phyloP scores from a whole-genome alignment of 53 echinoderm and acorn worm species.

The Stichopus horrens region DNA sequence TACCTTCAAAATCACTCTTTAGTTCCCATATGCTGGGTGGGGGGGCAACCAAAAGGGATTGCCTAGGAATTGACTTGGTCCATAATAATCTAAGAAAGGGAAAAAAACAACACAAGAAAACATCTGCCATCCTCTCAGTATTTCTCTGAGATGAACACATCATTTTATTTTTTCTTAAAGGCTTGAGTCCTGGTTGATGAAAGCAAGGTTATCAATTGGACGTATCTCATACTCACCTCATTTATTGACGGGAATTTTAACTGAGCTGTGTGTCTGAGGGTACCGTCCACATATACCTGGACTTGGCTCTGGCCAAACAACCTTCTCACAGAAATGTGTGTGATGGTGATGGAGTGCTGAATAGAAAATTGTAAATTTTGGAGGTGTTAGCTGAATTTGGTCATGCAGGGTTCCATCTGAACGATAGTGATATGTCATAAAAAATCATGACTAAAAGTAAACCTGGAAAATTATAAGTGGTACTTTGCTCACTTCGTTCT shows the following conservation, averaged over 20 bases:
- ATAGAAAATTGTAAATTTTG: slow-evolving; percentile 8
- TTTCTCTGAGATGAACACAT: no score
- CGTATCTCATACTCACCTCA: slow-evolving; percentile 55
- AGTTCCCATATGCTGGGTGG: no score
- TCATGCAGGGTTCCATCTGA: neutral
- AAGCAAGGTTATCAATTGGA: no score
- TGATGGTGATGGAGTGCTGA: slow-evolving; percentile 90
- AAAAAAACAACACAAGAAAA: no score
- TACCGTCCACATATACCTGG: slow-evolving; percentile 82
- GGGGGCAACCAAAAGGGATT: no score
- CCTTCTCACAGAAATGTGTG: slow-evolving; percentile 68
- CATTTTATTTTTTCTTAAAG: no score
- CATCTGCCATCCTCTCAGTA: no score
- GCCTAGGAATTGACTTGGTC: no score
- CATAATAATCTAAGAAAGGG: no score
- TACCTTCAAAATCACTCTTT: no score
- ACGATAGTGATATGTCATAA: neutral
- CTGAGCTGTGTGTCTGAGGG: slow-evolving; percentile 73
- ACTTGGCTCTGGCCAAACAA: slow-evolving; percentile 94
- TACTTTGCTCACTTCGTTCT: no score
- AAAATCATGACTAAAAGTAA: neutral
- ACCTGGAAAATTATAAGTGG: neutral
- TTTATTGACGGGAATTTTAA: slow-evolving; percentile 79
- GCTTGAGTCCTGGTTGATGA: no score
- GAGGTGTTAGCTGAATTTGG: neutral